phyloP scores from a whole-genome alignment of 2,113 vertebrate genomes.

The Prochilodus magdalenae region DNA sequence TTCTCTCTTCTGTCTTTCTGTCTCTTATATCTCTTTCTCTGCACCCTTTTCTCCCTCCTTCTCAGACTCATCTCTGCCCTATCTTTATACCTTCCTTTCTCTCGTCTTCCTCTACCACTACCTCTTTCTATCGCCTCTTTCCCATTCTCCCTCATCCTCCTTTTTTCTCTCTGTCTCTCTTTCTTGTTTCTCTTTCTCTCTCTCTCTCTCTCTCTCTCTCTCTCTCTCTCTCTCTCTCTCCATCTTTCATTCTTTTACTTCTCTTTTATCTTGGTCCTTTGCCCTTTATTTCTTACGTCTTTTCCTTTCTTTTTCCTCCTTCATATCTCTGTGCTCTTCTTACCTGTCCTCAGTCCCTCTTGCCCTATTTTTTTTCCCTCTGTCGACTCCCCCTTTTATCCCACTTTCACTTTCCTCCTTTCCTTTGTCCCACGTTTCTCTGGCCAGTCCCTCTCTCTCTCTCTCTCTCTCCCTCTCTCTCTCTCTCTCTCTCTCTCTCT shows the following conservation, averaged over 20 bases:
- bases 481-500: slow-evolving; percentile 11
- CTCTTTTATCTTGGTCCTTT: neutral
- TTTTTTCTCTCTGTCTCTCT: neutral
- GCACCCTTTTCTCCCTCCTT: neutral
- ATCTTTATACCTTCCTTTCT: slow-evolving; percentile 47
- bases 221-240: slow-evolving; percentile 14
- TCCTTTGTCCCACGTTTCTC: neutral
- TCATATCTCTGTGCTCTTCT: neutral
- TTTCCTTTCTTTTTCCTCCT: too few relatives aligned
- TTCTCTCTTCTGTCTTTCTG: slow-evolving; percentile 23
- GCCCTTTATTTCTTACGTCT: neutral
- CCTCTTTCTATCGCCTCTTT: neutral
- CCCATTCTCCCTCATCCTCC: neutral
- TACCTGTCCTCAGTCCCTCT: slow-evolving; percentile 6
- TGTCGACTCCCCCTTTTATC: neutral
- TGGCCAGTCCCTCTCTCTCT: neutral
- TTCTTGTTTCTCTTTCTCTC: neutral
- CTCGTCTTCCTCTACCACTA: slow-evolving; percentile 6
- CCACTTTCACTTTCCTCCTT: slow-evolving; percentile 8
- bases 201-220: slow-evolving; percentile 27
- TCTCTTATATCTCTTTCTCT: neutral
- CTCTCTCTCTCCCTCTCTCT: neutral
- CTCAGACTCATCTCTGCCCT: slow-evolving; percentile 48
- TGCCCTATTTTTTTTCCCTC: too few relatives aligned
- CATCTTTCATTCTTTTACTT: slow-evolving; percentile 18